These are phyloP conservation scores for Phragmatobia fuliginosa DNA, from an alignment of 2,888 invertebrate genomes.

Conservation along the genomic window DNA sequence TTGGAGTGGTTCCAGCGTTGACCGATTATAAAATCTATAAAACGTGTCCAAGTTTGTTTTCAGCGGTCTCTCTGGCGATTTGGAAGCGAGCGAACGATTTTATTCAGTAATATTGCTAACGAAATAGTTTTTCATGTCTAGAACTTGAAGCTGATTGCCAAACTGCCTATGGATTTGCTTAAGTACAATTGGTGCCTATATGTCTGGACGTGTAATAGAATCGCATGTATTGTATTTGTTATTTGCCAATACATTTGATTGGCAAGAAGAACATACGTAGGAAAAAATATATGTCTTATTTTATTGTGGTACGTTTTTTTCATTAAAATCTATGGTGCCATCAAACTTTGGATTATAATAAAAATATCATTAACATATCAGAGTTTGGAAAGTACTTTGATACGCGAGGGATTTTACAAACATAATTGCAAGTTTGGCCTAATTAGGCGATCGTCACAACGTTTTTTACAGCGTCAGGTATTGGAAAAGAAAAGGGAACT, in stretches of 20 bases:
- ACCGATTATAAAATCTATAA: constrained; percentile 80
- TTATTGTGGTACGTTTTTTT: neutral
- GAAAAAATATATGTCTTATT: neutral
- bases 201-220: constrained; percentile 29
- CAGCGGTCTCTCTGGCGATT: constrained; percentile 54
- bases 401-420: no score
- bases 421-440: no score
- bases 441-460: no score
- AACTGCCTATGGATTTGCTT: constrained; percentile 32
- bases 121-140: constrained; percentile 38
- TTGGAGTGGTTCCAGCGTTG: constrained; percentile 74
- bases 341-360: neutral
- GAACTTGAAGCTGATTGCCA: constrained; percentile 41
- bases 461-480: no score
- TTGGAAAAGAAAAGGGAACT: no score
- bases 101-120: constrained; percentile 51
- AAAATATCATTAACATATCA: no score
- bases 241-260: neutral
- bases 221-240: constrained; percentile 16
- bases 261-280: neutral
- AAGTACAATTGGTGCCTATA: constrained; percentile 41
- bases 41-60: constrained; percentile 74
- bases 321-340: neutral
- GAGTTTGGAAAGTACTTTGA: no score
- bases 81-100: constrained; percentile 56